These are phyloP conservation scores for Entomobrya multifasciata DNA, from an alignment of 2,888 invertebrate species.

Conservation along the genomic window DNA sequence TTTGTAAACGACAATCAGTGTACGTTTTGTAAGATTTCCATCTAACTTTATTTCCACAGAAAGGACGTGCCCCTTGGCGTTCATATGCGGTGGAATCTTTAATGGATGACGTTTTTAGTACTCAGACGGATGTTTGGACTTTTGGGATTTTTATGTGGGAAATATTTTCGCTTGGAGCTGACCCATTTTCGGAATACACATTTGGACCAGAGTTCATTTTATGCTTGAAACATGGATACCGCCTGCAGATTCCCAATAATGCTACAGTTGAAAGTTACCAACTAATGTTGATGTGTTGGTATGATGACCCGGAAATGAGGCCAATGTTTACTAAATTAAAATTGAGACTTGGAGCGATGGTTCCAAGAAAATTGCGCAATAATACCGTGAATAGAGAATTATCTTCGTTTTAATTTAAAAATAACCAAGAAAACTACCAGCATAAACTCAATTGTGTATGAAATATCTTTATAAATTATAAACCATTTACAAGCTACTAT, in stretches of 20 bases:
- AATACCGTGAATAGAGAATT: no score
- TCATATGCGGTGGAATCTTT: conserved; percentile 43
- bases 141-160: conserved; percentile 58
- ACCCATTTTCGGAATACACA: conserved; percentile 30
- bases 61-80: conserved; percentile 22
- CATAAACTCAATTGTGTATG: no score
- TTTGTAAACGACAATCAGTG: background rate
- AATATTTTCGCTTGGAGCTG: conserved; percentile 24
- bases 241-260: conserved; percentile 27
- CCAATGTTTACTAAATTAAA: conserved; percentile 43
- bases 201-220: conserved; percentile 41
- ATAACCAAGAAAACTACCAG: no score
- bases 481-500: no score
- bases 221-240: conserved; percentile 53
- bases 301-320: conserved; percentile 46
- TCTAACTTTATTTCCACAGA: no score
- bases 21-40: no score
- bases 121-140: conserved; percentile 44
- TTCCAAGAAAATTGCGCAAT: background rate
- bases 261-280: conserved; percentile 42
- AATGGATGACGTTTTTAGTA: conserved; percentile 34
- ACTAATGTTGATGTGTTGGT: conserved; percentile 50
- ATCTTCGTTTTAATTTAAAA: no score
- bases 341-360: background rate
- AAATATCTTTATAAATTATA: no score